Conservation (phyloP, 2,113 vertebrate genomes). For the Myrmecobius fasciatus region DNA sequence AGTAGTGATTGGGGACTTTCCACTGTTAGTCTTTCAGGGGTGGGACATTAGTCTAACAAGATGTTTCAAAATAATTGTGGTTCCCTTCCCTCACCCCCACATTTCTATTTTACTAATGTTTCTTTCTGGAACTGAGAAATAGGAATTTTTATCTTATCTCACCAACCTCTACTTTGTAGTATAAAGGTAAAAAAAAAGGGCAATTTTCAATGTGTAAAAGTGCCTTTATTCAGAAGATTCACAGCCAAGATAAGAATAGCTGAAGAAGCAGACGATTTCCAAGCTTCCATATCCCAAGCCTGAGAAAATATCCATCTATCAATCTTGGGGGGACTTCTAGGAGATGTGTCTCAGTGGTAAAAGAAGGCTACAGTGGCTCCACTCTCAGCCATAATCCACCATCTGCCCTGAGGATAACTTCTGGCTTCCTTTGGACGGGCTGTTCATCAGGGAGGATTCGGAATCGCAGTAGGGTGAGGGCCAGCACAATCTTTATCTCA, state of each 20-base stretch:
- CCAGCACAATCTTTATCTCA: conserved; percentile 85
- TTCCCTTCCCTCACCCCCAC: neutral
- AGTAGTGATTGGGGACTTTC: neutral
- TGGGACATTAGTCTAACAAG: neutral
- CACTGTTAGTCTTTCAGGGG: neutral
- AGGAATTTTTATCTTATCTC: neutral
- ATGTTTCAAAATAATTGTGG: neutral
- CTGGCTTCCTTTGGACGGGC: conserved; percentile 79
- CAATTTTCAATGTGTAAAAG: neutral
- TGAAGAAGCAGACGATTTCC: neutral
- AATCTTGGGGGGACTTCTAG: conserved; percentile 6
- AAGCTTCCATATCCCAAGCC: neutral
- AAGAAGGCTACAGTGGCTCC: conserved; percentile 74
- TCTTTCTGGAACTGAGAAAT: neutral
- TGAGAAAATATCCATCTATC: neutral
- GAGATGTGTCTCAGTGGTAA: neutral
- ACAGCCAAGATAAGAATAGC: neutral
- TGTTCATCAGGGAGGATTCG: conserved; percentile 66
- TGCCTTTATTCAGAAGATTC: neutral
- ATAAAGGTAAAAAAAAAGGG: neutral
- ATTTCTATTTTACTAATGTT: neutral
- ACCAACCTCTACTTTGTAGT: neutral
- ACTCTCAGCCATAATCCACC: conserved; percentile 87
- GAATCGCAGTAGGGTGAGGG: conserved; percentile 86
- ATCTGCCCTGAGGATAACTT: conserved; percentile 87